Base-by-base conservation (phyloP, 2,797 vertebrate species). In the Notolabrus celidotus region DNA sequence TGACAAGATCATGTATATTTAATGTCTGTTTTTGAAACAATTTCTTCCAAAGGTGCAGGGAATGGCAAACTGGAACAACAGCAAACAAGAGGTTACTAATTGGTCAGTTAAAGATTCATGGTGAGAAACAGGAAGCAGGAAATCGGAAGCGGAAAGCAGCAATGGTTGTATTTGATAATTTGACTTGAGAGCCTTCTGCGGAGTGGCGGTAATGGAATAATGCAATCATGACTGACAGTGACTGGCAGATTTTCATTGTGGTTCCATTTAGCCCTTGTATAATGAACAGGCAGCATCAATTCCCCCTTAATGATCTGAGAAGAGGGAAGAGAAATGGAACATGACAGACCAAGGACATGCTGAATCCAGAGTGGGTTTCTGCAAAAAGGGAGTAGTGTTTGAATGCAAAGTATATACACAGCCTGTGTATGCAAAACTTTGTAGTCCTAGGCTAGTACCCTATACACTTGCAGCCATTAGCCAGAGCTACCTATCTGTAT, bases 221-320 rank as follows among this genome's bases (percentile, higher is more conserved):
- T 89, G 77, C 80, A 78, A 85, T 89, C 69, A 77, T 79, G 83
- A 89, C 74, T 88, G 90, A 90, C 88, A 92, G 80, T 88, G 89
- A 90, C 69, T 88, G 90, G 82, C 88, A 90, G 80, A 84, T 87
- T 89, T 92, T 88, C 75, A 92, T 89, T 84, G 85, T 73, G 76
- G 69, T 82, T 92, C 88, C 81, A 87, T 90, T 92, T 90, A 92
- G 86, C 77, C 64, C 49, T 66, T 67, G 79, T 83, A 83, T 90
- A 90, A 92, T 89, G 91, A 92, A 90, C 90, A 90, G 80, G 82
- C 82, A 83, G 77, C 86, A 89, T 90, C 85, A 83, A 87, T 92
- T 88, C 77, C 39, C 62, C 76, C 61, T 74, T 84, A 89, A 90
- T 89, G 82, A 90, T 78, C 58, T 61, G 75, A 82, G 58, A 78